Percentiles rank a stretch among this genome's conserved stretches.
Conservation (phyloP, 2,888 invertebrate genomes). For the Dichetophora obliterata region DNA sequence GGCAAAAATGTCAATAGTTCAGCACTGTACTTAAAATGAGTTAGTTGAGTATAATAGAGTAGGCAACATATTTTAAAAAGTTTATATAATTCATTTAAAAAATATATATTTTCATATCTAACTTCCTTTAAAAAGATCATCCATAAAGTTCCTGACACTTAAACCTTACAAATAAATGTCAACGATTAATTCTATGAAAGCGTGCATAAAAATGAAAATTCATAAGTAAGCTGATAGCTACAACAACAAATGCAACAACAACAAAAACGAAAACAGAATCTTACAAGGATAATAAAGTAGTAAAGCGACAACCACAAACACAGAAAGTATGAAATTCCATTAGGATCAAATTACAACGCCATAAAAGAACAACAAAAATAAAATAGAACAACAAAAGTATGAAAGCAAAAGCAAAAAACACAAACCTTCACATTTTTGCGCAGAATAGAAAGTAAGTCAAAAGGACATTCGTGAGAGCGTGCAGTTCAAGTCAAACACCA, state of each 20-base stretch:
- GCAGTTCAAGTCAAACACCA: no score
- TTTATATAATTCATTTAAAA: neutral
- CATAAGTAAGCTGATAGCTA: constrained; percentile 17
- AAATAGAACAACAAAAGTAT: neutral
- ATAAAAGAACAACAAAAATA: neutral
- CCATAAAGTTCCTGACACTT: neutral
- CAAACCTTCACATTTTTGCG: neutral
- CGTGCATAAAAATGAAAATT: constrained; percentile 10
- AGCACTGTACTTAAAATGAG: neutral
- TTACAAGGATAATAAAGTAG: constrained; percentile 9
- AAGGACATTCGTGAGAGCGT: no score
- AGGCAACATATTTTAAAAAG: neutral
- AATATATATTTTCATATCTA: no score
- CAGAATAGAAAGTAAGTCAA: no score
- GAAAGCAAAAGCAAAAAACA: constrained; percentile 8
- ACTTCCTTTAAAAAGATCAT: no score
- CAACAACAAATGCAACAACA: constrained; percentile 5
- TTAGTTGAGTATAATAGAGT: no score
- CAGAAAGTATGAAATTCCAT: constrained; percentile 57
- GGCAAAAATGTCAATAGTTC: constrained; percentile 4
- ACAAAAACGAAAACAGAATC: neutral
- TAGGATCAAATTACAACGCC: constrained; percentile 60
- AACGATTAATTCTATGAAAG: neutral
- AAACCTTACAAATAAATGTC: constrained; percentile 9
- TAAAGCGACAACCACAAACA: constrained; percentile 5